phyloP scores from a whole-genome alignment of 2,113 vertebrate species.

The Tragelaphus imberbis region DNA sequence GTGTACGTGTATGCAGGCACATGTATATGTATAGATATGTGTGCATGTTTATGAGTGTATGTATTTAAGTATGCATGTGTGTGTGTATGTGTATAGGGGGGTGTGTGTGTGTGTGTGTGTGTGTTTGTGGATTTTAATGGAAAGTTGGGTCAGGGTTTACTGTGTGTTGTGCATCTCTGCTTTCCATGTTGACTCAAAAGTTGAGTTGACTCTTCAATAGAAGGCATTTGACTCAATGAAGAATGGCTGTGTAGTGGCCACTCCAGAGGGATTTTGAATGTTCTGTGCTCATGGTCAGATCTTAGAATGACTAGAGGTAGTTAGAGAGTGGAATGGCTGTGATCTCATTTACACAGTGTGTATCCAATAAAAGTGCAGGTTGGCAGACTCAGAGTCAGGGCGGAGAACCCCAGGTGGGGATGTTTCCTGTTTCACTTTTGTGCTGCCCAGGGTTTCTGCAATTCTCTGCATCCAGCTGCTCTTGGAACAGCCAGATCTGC shows the following conservation, averaged over 20 bases:
- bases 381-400: background rate
- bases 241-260: background rate
- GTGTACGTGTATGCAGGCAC: background rate
- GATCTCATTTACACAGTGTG: background rate
- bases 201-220: background rate
- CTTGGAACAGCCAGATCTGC: background rate
- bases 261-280: background rate
- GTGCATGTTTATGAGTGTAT: background rate
- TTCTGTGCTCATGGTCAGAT: background rate
- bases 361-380: background rate
- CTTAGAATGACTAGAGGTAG: background rate
- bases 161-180: background rate
- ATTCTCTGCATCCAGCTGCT: background rate
- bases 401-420: background rate
- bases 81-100: background rate
- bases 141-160: background rate
- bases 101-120: no score
- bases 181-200: background rate
- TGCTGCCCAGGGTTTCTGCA: rapidly evolving
- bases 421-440: background rate
- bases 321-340: background rate
- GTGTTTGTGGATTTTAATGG: background rate
- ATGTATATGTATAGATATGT: background rate
- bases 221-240: background rate
- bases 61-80: background rate